Conservation (phyloP, 2,888 invertebrate genomes). For the Pseudococcus longispinus region DNA sequence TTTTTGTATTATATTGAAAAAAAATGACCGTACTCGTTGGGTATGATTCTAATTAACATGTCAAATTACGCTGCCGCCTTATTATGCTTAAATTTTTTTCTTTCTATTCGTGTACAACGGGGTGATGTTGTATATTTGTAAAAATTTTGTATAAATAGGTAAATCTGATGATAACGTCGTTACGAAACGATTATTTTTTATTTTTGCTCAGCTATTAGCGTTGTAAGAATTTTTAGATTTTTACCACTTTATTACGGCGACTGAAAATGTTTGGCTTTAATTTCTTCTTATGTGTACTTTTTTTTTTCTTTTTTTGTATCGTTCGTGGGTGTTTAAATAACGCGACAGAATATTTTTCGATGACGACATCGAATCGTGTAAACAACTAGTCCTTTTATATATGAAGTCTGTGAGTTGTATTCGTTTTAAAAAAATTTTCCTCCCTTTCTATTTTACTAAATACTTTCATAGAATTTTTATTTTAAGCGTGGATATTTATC, state of each 20-base stretch:
- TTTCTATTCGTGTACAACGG: neutral
- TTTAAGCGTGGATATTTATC: slow-evolving; percentile 6
- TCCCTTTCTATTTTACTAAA: slow-evolving; percentile 9
- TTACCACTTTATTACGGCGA: slow-evolving; percentile 34
- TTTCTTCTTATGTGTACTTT: slow-evolving; percentile 16
- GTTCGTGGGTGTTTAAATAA: neutral
- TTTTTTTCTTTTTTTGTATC: neutral
- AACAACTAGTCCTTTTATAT: slow-evolving; percentile 38
- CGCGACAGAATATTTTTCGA: slow-evolving; percentile 18
- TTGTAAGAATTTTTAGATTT: slow-evolving; percentile 25
- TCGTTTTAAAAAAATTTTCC: neutral
- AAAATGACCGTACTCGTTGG: neutral
- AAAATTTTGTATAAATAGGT: neutral
- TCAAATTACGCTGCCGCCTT: slow-evolving; percentile 29
- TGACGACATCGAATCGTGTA: slow-evolving; percentile 25
- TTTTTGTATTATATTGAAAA: neutral
- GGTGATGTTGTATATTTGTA: neutral
- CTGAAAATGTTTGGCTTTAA: slow-evolving; percentile 35
- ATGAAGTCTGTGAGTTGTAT: slow-evolving; percentile 18
- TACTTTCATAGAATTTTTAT: slow-evolving; percentile 40
- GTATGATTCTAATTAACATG: neutral
- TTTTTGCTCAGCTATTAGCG: slow-evolving; percentile 45
- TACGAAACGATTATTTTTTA: neutral
- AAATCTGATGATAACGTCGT: neutral
- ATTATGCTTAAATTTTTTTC: neutral